Conservation (phyloP, 2,888 invertebrate species). For the Andricus quercusramuli region DNA sequence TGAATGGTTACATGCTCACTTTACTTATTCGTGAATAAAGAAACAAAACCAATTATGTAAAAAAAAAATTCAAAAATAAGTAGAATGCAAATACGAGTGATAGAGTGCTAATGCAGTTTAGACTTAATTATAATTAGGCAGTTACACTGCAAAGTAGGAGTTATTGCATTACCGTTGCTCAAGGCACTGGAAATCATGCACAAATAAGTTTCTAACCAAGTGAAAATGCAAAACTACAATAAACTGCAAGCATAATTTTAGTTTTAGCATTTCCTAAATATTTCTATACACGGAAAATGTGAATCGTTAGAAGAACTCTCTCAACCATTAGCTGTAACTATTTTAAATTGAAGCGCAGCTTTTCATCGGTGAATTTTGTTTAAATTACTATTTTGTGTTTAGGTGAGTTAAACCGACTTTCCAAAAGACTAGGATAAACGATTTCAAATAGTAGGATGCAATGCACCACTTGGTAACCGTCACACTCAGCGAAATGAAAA, state of each 20-base stretch:
- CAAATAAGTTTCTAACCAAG: neutral
- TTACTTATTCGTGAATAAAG: neutral
- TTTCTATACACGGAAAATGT: neutral
- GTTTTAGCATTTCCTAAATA: neutral
- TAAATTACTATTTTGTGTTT: too few species aligned
- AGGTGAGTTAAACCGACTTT: too few species aligned
- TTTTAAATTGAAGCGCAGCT: too few species aligned
- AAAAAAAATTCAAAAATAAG: too few species aligned
- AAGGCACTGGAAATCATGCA: neutral
- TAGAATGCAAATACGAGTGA: too few species aligned
- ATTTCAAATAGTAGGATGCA: too few species aligned
- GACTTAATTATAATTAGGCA: neutral
- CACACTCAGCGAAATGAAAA: too few species aligned
- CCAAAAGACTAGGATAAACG: too few species aligned
- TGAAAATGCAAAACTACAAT: neutral
- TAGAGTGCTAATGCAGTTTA: neutral
- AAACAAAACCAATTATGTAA: neutral
- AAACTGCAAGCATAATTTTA: neutral
- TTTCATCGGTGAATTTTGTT: too few species aligned
- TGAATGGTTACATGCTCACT: neutral
- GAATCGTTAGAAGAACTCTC: too few species aligned
- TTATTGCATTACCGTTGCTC: neutral
- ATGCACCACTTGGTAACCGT: too few species aligned
- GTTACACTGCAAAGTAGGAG: neutral
- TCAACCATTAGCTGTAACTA: too few species aligned